These are phyloP conservation scores for Gastracanthus pulcherrimus DNA, from an alignment of 2,888 invertebrate genomes.

Conservation along the genomic window DNA sequence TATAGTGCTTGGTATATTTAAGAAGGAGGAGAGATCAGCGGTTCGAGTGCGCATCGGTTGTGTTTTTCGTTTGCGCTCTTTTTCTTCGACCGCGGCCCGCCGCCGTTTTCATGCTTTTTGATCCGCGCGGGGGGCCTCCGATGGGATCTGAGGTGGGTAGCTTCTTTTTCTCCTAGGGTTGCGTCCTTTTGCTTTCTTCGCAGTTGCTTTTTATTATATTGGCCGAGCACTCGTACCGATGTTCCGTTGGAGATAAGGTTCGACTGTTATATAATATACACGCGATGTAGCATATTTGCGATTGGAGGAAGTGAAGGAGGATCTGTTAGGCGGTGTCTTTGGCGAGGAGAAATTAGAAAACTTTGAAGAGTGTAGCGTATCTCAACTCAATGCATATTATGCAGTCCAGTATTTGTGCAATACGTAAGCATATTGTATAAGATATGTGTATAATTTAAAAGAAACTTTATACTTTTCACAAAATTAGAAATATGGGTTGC, in stretches of 20 bases:
- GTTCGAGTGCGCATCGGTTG: no score
- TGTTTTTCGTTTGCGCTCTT: conserved; percentile 11
- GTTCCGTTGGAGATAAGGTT: no score
- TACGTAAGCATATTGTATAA: no score
- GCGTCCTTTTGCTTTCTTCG: not conserved
- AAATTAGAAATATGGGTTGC: no score
- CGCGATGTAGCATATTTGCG: no score
- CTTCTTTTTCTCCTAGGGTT: not conserved
- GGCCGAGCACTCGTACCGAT: conserved; percentile 9
- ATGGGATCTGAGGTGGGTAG: not conserved
- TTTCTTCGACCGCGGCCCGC: not conserved
- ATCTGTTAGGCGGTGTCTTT: not conserved
- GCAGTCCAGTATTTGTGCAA: no score
- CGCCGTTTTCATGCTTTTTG: conserved; percentile 16
- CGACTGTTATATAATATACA: no score
- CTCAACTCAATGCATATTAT: no score
- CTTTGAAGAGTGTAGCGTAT: no score
- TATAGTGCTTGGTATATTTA: not conserved
- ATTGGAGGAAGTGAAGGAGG: no score
- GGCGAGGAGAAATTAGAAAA: conserved; percentile 30
- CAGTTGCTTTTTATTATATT: conserved; percentile 31
- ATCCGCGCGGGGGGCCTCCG: not conserved
- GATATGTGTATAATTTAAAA: no score
- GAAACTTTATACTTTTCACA: no score
- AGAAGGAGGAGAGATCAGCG: not conserved